These are phyloP conservation scores for Stomatorhinus walkeri DNA, from an alignment of 2,797 vertebrate species.

Conservation along the genomic window DNA sequence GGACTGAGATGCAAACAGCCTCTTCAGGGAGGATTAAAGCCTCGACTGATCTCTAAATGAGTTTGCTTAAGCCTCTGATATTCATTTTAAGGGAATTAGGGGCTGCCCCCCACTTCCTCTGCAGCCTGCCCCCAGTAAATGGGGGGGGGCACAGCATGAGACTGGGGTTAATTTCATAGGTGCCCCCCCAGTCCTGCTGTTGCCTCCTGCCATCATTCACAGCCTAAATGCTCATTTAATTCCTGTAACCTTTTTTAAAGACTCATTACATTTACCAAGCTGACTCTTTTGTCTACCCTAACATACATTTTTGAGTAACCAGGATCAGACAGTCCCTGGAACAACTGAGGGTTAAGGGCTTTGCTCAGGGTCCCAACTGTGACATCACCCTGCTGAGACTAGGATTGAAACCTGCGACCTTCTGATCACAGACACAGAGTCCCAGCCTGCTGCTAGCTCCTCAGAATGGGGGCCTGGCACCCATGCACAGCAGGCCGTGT, in stretches of 20 bases:
- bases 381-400: not conserved
- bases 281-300: not conserved
- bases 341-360: not conserved
- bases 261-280: not conserved
- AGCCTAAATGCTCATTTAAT: conserved; percentile 1
- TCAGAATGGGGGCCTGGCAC: not conserved
- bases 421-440: not conserved
- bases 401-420: not conserved
- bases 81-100: conserved; percentile 72
- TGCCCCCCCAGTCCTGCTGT: not conserved
- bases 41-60: conserved; percentile 73
- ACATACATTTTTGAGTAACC: not conserved
- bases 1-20: conserved; percentile 56
- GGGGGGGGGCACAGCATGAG: not conserved
- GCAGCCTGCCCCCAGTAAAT: not conserved
- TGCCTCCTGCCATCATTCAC: not conserved
- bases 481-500: not conserved
- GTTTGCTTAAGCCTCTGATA: conserved; percentile 68
- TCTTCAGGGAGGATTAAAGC: conserved; percentile 54
- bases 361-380: not conserved
- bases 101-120: conserved; percentile 53
- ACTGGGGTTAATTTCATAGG: not conserved
- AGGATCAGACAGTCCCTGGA: not conserved
- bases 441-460: not conserved
- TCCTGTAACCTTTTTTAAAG: conserved; percentile 6